A percentile compares a stretch with the other conserved stretches of the same genome.
Conservation (phyloP, 2,797 vertebrate species). For the Chelmon rostratus region DNA sequence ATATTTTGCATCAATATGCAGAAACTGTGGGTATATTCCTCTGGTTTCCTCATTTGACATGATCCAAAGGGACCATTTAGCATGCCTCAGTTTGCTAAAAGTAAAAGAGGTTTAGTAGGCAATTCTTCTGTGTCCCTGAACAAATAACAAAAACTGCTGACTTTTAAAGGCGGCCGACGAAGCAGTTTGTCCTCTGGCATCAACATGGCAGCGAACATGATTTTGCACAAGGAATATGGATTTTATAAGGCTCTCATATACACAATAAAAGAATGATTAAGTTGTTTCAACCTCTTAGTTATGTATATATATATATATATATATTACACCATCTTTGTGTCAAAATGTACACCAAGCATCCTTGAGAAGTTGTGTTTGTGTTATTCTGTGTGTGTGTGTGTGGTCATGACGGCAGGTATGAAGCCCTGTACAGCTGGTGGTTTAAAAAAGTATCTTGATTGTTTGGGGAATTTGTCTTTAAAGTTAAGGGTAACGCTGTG, state of each 20-base stretch:
- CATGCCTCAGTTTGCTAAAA: constrained; percentile 66
- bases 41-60: constrained; percentile 58
- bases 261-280: background rate
- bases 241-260: constrained; percentile 8
- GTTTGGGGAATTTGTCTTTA: no score
- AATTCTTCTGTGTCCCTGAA: constrained; percentile 75
- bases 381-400: constrained; percentile 2
- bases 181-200: constrained; percentile 70
- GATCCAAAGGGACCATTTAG: constrained; percentile 70
- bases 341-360: no score
- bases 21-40: constrained; percentile 37
- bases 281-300: no score
- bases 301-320: no score
- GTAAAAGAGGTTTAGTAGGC: constrained; percentile 71
- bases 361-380: background rate
- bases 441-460: no score
- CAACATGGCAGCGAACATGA: constrained; percentile 60
- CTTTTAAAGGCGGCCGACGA: constrained; percentile 56
- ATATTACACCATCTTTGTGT: no score
- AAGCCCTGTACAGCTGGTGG: background rate
- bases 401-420: constrained; percentile 1
- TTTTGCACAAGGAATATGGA: constrained; percentile 49
- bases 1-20: constrained; percentile 30
- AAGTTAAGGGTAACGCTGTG: no score
- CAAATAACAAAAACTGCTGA: constrained; percentile 78